Evolutionary conservation across 2,888 invertebrate species (phyloP), one percentile per base, ranked within the genome.

Genomic region (Cheilosia grossa): DNA sequence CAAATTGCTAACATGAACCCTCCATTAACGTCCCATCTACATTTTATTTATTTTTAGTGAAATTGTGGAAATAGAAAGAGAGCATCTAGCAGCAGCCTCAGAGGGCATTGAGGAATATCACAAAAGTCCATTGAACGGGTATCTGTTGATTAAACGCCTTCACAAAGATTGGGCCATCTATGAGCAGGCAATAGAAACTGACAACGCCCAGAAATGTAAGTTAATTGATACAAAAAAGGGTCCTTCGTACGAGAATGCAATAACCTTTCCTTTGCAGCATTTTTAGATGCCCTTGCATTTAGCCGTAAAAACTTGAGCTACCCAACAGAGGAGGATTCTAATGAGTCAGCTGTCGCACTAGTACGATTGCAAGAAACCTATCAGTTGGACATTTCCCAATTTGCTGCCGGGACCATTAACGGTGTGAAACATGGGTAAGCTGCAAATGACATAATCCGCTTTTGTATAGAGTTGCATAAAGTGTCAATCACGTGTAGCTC

Each of bases 361-460:
- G 96, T 98, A 79, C 94, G 99, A 58, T 94, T 99, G 9, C 99
- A 99, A 92, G 97, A 97, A 89, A 99, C 99, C 0, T 99, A 99
- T 91, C 95, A 96, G 87, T 93, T 99, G 70, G 96, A 98, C 85
- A 97, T 98, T 0, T 93, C 94, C 0, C 96, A 97, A 56, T 94
- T 99, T 88, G 97, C 97, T 4, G 93, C 95, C 81, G 99, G 99
- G 15, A 94, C 96, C 89, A 93, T 98, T 61, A 96, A 97, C 88
- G 97, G 97, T 0, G 94, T 97, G 15, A 94, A 95, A 89, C 97
- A 97, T 90, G 96, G 96, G 94, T 94, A 89, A 88, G 89, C 64
- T 4, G 3, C 7, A 19, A 19, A 4, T 17, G 9, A 17, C 9
- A n/a, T n/a, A 17, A 19, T 4, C 13, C 13, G 4, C 3, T 37